Evolutionary conservation across 1,140 invertebrate species (phyloP).

Genomic region (Danaus plexippus): DNA sequence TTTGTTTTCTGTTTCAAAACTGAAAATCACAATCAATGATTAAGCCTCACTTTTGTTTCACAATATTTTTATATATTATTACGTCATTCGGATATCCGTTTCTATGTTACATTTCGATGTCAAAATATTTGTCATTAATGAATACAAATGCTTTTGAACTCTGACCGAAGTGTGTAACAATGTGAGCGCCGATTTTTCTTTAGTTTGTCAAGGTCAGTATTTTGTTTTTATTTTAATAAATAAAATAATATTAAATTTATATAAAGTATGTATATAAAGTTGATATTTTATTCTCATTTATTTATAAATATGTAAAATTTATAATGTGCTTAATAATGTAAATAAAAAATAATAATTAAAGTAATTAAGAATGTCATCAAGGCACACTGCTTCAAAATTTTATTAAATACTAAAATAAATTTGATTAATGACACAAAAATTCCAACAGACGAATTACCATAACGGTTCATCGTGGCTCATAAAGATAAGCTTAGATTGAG

Average conservation of each 20-base stretch:
- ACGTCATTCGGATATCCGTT: conserved; percentile 5
- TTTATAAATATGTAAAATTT: no score
- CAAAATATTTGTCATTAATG: conserved; percentile 37
- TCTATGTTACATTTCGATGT: conserved; percentile 23
- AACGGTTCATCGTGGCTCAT: conserved; percentile 20
- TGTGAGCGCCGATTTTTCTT: conserved; percentile 26
- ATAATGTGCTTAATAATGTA: no score
- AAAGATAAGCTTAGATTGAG: conserved; percentile 38
- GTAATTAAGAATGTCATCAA: no score
- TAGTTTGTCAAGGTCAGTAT: conserved; percentile 41
- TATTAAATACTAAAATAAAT: no score
- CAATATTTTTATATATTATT: background rate
- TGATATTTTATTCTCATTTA: no score
- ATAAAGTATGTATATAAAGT: no score
- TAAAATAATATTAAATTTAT: no score
- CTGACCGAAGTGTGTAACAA: conserved; percentile 31
- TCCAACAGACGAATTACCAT: conserved; percentile 26
- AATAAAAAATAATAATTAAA: no score
- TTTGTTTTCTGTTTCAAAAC: conserved; percentile 84
- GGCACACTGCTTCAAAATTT: no score
- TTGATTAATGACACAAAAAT: conserved; percentile 10
- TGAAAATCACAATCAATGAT: conserved; percentile 33
- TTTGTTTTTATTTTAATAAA: conserved; percentile 7
- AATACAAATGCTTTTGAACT: conserved; percentile 59
- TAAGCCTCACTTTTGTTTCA: no score